Evolutionary conservation across 2,888 invertebrate species (phyloP).

Genomic region (Chloromyia formosa): DNA sequence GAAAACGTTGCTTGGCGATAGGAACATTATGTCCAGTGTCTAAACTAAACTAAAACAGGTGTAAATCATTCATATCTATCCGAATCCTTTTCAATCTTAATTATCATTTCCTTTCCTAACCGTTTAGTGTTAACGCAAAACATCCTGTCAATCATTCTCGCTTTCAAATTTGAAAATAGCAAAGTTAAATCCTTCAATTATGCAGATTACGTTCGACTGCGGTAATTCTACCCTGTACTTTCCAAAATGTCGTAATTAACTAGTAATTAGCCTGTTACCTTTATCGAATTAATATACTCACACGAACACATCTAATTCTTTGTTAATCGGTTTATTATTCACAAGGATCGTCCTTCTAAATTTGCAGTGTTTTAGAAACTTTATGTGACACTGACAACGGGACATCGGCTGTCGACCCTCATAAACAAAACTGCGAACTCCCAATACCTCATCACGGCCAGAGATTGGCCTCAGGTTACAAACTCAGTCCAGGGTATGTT

Average conservation of each 20-base stretch:
- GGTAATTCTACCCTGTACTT: no score
- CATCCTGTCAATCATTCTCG: no score
- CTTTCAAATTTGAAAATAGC: no score
- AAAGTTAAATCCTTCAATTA: no score
- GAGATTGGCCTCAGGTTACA: neutral
- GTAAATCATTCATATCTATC: no score
- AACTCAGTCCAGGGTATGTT: neutral
- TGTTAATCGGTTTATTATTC: neutral
- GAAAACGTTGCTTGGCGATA: no score
- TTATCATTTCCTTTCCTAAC: no score
- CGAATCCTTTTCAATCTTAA: no score
- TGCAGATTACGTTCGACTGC: no score
- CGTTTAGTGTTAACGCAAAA: no score
- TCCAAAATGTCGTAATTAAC: neutral
- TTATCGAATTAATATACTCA: neutral
- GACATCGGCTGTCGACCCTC: neutral
- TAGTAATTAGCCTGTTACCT: neutral
- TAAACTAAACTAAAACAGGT: no score
- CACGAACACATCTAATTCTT: neutral
- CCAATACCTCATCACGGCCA: neutral
- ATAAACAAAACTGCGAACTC: constrained; percentile 12
- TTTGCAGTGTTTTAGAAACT: neutral
- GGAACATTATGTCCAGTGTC: no score
- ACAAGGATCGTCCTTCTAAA: neutral
- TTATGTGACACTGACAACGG: neutral